Percentiles rank a stretch among this genome's conserved stretches.
These are phyloP conservation scores for Panthera tigris DNA, from an alignment of 2,113 vertebrate genomes.

Conservation along the genomic window DNA sequence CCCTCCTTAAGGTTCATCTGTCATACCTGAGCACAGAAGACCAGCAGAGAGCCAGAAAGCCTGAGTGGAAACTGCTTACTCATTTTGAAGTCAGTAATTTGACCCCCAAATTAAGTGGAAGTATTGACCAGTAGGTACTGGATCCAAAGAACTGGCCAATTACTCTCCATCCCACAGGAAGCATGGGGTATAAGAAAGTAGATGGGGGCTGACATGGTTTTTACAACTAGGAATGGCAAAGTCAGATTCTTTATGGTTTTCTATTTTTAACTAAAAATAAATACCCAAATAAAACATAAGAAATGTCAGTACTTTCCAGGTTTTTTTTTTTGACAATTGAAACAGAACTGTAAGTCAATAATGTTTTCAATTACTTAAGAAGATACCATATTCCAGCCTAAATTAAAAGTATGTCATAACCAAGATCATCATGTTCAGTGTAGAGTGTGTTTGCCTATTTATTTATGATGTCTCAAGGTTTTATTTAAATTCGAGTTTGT, in stretches of 20 bases:
- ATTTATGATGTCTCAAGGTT: no score
- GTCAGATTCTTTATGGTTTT: neutral
- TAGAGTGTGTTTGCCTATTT: neutral
- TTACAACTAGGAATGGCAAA: neutral
- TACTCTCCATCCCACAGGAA: neutral
- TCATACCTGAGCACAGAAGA: neutral
- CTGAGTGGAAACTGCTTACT: no score
- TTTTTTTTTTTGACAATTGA: neutral
- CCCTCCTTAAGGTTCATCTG: neutral
- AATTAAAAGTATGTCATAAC: neutral
- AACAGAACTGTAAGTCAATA: neutral
- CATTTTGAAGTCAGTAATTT: neutral
- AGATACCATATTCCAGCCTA: neutral
- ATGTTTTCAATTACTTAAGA: neutral
- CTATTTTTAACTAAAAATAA: neutral
- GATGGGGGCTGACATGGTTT: neutral
- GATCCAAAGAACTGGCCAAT: neutral
- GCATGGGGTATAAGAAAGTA: neutral
- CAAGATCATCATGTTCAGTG: neutral
- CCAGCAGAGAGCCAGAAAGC: fast-evolving
- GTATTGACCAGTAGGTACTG: neutral
- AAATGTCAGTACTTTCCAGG: no score
- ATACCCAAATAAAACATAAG: neutral
- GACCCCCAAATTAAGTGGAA: neutral
- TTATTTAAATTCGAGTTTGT: no score